Evolutionary conservation across 2,797 vertebrate species (phyloP).

Genomic region (Halcyon badia): DNA sequence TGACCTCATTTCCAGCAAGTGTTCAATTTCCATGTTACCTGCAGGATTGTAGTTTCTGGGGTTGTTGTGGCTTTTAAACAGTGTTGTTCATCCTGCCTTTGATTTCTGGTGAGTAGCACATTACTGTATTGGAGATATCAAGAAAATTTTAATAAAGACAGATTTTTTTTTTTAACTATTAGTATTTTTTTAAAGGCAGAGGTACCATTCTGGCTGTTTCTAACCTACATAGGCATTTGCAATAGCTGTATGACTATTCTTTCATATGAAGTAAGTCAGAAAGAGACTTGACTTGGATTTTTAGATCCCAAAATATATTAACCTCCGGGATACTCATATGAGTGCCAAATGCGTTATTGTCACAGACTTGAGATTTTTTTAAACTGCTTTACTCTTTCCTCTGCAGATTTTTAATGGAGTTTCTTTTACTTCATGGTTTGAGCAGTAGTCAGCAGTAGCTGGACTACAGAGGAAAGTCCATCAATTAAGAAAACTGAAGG

Average conservation of each 20-base stretch:
- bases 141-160: neutral
- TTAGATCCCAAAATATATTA: neutral
- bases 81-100: neutral
- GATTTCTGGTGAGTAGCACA: neutral
- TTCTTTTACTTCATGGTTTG: neutral
- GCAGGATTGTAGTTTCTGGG: neutral
- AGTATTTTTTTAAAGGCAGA: neutral
- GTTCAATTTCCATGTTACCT: neutral
- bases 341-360: neutral
- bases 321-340: neutral
- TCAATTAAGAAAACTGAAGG: neutral
- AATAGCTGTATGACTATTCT: neutral
- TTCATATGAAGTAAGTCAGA: neutral
- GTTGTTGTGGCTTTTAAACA: neutral
- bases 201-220: neutral
- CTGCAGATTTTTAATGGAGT: neutral
- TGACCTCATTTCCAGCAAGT: neutral
- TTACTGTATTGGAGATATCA: neutral
- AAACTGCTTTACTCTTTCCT: neutral
- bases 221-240: neutral
- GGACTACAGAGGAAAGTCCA: neutral
- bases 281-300: neutral
- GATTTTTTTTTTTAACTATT: too few species aligned
- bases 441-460: neutral
- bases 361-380: neutral